Percentiles rank a stretch among this genome's conserved stretches.
Evolutionary conservation across 1,140 invertebrate species (phyloP).

Genomic region (Drosophila simulans): DNA sequence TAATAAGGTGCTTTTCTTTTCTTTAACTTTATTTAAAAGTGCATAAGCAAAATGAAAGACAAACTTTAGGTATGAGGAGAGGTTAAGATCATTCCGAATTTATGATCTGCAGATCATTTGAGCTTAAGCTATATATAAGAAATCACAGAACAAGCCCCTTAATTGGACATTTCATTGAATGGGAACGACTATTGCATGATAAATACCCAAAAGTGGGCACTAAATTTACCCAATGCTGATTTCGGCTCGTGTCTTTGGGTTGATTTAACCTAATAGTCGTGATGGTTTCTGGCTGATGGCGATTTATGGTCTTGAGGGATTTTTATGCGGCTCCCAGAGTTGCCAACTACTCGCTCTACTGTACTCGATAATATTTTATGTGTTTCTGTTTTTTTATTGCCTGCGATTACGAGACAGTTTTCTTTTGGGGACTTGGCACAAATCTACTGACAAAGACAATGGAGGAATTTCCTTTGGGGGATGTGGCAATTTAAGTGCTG

Average conservation of each 20-base stretch:
- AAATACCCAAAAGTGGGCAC: constrained; percentile 58
- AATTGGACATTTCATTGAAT: constrained; percentile 42
- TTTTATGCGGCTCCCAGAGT: constrained; percentile 56
- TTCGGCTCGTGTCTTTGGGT: constrained; percentile 32
- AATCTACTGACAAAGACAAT: constrained; percentile 64
- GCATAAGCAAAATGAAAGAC: no score
- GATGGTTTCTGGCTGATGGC: constrained; percentile 57
- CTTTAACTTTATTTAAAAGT: no score
- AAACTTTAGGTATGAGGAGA: no score
- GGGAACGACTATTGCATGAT: constrained; percentile 36
- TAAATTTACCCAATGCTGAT: constrained; percentile 50
- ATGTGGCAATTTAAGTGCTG: constrained; percentile 60
- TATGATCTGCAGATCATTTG: constrained; percentile 32
- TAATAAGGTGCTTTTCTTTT: background rate
- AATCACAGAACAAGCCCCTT: constrained; percentile 20
- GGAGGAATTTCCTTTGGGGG: background rate
- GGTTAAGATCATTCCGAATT: constrained; percentile 1
- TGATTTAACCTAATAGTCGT: constrained; percentile 64
- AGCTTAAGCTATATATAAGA: background rate
- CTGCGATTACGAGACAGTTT: constrained; percentile 62
- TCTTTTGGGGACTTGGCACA: constrained; percentile 35
- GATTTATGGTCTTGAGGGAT: constrained; percentile 68
- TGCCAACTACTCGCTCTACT: constrained; percentile 47
- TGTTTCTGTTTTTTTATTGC: constrained; percentile 65
- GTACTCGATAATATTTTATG: constrained; percentile 79